Base-by-base conservation (phyloP, 1,140 invertebrate species). In the Neodiprion pinetum region DNA sequence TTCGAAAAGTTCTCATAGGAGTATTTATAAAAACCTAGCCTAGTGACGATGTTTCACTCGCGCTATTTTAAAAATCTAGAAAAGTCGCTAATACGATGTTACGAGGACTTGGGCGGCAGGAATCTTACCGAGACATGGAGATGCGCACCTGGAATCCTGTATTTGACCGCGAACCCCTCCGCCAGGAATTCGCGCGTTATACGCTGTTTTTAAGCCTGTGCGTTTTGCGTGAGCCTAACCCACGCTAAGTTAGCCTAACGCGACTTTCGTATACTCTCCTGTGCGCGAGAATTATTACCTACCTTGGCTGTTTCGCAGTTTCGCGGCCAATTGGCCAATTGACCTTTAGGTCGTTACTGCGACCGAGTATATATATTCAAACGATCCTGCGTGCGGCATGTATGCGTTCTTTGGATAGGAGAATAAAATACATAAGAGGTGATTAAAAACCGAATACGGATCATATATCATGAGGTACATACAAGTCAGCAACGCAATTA, bases 311-410 rank as follows among this genome's bases (percentile, higher is more conserved):
- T 61, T 61, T 61, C 53, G 53, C 53, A 61, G 53, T 61, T 61
- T 61, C 53, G 53, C 53, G 53, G 53, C 53, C 53, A 61, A 61
- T 61, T 61, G 53, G 53, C 53, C 53, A 61, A 61, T 61, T 61
- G 53, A 61, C 53, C 53, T 61, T 61, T 61, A 4, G 53, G 53
- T 61, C 53, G 53, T 61, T 61, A 61, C 53, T 9, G 53, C 53
- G 53, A 61, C 53, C 53, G 53, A 17, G 53, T 61, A 40, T 40
- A 21, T 53, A 61, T 61, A 61, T 61, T 61, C 11, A 61, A 61
- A 61, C 53, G 53, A 61, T 61, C 11, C n/a, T 61, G 53, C 53
- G 53, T 61, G 53, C 53, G 53, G 53, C 9, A 61, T 61, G 11
- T 61, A 17, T 17, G 53, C n/a, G 11, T 17, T 17, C n/a, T 61